Evolutionary conservation across 2,888 invertebrate species (phyloP).

Genomic region (Lathronympha strigana): DNA sequence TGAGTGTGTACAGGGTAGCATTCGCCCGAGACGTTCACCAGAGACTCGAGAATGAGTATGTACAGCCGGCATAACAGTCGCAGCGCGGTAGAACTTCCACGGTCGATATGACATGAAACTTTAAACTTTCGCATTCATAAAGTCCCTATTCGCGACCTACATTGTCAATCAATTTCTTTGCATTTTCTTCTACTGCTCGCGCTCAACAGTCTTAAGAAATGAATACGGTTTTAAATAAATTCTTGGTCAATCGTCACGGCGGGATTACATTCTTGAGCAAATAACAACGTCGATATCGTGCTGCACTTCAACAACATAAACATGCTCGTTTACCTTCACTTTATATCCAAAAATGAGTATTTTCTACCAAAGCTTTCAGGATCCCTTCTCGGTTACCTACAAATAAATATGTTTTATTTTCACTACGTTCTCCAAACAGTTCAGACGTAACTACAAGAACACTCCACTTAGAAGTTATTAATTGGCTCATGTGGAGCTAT

Average conservation of each 20-base stretch:
- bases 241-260: conserved; percentile 42
- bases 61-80: too few relatives aligned
- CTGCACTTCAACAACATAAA: conserved; percentile 30
- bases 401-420: conserved; percentile 30
- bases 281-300: conserved; percentile 33
- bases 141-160: conserved; percentile 21
- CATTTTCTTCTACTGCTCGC: conserved; percentile 11
- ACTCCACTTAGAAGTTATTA: conserved; percentile 36
- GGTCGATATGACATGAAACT: conserved; percentile 18
- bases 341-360: conserved; percentile 29
- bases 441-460: conserved; percentile 31
- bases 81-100: conserved; percentile 8
- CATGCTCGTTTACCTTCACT: conserved; percentile 18
- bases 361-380: conserved; percentile 35
- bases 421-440: conserved; percentile 30
- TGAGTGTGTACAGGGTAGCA: too few relatives aligned
- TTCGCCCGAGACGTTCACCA: too few relatives aligned
- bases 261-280: conserved; percentile 42
- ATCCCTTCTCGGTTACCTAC: conserved; percentile 29
- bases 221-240: conserved; percentile 24
- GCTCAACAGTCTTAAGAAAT: conserved; percentile 19
- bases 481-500: conserved; percentile 37
- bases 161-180: conserved; percentile 4
- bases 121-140: conserved; percentile 27
- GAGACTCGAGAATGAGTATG: too few relatives aligned